Base-by-base conservation (phyloP, 1,140 invertebrate genomes). In the Stenopsyche tienmushanensis region DNA sequence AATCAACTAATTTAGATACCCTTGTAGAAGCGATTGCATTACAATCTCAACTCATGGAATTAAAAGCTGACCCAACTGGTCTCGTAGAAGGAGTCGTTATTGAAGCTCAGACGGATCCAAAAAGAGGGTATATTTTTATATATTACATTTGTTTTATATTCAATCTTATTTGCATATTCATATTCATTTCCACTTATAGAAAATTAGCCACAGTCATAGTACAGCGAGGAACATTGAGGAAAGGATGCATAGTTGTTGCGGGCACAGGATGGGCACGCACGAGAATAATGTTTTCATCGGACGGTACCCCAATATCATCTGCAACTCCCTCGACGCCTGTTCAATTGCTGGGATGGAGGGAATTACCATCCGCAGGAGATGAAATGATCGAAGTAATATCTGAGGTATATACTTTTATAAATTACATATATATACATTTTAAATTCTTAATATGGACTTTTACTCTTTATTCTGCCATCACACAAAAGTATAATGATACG, bases 201-300 rank as follows among this genome's bases (percentile, higher is more conserved):
- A 96, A 96, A 78, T 80, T 96, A 23, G 90, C 91, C 0, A 97
- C 95, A 7, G 84, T 90, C 44, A 81, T 99, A 50, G 86, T 99
- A 21, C 89, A 96, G 71, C 84, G 94, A 64, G 97, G 97, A 7
- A 96, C 91, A 0, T 75, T 99, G 13, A 88, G 87, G 49, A 90
- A 88, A 74, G 94, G 94, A 3, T 80, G 83, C 53, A 77, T 92
- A 58, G 76, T 99, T 52, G 89, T 99, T 0, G 90, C 93, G 67
- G 96, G 94, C 1, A 76, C 81, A 8, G 84, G 88, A 0, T 92
- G 87, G 85, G 92, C 86, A 1, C 96, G 93, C 84, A 93, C 97
- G 0, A 84, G 92, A 55, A 78, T 85, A n/a, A 86, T 99, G 78
- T 90, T 90, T 72, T 87, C 96, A 77, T 90, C 95, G 64, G 82